Conservation (phyloP, 1,140 invertebrate species). For the Aporrectodea caliginosa region DNA sequence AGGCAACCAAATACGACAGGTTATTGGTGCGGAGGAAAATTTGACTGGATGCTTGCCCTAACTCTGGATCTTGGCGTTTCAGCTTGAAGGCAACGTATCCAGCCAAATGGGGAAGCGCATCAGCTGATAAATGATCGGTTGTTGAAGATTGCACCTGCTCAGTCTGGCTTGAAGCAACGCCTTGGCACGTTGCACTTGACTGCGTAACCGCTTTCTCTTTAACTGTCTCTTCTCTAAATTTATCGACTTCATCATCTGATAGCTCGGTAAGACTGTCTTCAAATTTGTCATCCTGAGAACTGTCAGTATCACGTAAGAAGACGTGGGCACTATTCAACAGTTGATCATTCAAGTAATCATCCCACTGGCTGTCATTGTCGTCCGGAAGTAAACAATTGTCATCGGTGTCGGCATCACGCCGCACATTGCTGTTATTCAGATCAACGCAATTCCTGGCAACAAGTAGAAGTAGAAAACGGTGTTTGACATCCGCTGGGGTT, state of each 20-base stretch:
- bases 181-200: too few relatives aligned
- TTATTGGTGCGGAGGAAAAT: not conserved
- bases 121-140: not conserved
- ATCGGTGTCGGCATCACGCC: not conserved
- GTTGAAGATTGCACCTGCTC: not conserved
- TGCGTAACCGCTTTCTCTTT: too few relatives aligned
- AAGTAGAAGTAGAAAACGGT: not conserved
- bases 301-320: not conserved
- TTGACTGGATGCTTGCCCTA: not conserved
- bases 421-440: not conserved
- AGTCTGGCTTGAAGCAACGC: not conserved
- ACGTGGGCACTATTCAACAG: not conserved
- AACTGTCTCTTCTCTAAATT: not conserved
- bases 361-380: too few relatives aligned
- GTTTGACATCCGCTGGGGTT: not conserved
- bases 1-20: not conserved
- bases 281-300: not conserved
- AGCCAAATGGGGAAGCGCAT: not conserved
- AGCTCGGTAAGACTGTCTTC: not conserved
- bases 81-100: not conserved
- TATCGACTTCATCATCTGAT: not conserved
- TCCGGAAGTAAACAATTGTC: too few relatives aligned
- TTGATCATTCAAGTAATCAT: not conserved
- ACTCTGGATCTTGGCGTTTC: not conserved
- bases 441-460: not conserved